phyloP scores from a whole-genome alignment of 2,797 vertebrate genomes.

The Gymnothorax javanicus region DNA sequence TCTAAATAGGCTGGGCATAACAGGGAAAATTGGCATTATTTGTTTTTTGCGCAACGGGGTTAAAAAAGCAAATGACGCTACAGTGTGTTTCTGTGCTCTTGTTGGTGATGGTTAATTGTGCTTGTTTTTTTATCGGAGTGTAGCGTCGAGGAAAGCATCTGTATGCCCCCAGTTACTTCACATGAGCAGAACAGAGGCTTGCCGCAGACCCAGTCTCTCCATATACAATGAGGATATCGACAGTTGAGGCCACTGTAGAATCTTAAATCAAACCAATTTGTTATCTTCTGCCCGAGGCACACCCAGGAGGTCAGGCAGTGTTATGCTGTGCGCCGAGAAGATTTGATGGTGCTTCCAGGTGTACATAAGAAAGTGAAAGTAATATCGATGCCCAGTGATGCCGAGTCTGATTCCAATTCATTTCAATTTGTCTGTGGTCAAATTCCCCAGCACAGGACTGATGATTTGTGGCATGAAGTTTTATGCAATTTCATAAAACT shows the following conservation, averaged over 20 bases:
- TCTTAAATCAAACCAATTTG: conserved; percentile 13
- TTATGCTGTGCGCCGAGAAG: neutral
- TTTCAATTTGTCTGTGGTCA: neutral
- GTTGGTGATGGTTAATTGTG: neutral
- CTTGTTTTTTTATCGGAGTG: neutral
- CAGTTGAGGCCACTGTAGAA: neutral
- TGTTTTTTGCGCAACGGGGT: no score
- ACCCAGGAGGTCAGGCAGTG: conserved; percentile 3
- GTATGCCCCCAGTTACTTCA: neutral
- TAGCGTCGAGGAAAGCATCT: neutral
- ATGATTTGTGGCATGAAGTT: neutral
- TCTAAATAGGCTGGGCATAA: no score
- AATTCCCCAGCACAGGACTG: neutral
- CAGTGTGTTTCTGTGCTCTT: neutral
- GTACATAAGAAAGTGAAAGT: neutral
- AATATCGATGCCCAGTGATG: neutral
- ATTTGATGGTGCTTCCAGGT: neutral
- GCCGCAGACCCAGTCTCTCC: neutral
- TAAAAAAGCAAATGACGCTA: neutral
- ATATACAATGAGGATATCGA: conserved; percentile 15
- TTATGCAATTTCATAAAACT: neutral
- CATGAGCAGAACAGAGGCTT: neutral
- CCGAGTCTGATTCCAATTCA: neutral
- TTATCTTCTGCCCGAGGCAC: neutral
- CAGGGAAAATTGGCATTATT: no score